Evolutionary conservation across 2,888 invertebrate species (phyloP).

Genomic region (Bibio marci): DNA sequence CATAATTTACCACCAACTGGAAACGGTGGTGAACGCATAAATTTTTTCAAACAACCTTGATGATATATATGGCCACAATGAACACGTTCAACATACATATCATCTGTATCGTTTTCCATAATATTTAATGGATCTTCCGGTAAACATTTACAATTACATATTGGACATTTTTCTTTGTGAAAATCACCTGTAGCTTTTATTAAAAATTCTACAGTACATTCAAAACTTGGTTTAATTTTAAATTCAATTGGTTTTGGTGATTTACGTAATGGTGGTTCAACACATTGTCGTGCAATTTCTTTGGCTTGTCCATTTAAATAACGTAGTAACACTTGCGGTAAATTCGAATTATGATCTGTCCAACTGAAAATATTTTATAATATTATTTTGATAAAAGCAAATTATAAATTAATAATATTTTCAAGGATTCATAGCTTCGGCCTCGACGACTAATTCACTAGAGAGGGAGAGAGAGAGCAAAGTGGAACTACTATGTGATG

Average conservation of each 20-base stretch:
- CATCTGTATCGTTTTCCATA: background rate
- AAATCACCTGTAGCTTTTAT: conserved; percentile 40
- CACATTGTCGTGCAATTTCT: conserved; percentile 50
- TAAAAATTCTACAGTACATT: conserved; percentile 41
- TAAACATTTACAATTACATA: conserved; percentile 41
- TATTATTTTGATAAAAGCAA: conserved; percentile 4
- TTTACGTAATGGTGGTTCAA: conserved; percentile 39
- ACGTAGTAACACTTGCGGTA: conserved; percentile 40
- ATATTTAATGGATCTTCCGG: conserved; percentile 33
- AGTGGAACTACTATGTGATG: too few relatives aligned
- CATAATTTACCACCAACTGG: conserved; percentile 53
- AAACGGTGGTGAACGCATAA: conserved; percentile 57
- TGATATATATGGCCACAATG: conserved; percentile 61
- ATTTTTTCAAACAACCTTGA: conserved; percentile 44
- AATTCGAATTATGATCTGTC: conserved; percentile 42
- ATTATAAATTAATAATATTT: conserved; percentile 1
- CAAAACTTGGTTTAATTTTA: conserved; percentile 41
- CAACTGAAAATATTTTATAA: conserved; percentile 27
- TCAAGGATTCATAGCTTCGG: background rate
- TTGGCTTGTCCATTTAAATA: conserved; percentile 46
- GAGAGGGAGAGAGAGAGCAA: too few relatives aligned
- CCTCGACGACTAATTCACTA: too few relatives aligned
- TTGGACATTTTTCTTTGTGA: conserved; percentile 43
- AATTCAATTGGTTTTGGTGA: conserved; percentile 35
- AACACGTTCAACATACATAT: conserved; percentile 37